Evolutionary conservation across 1,140 invertebrate species (phyloP), one percentile per base, ranked within the genome.

Genomic region (Orchestia grillus): DNA sequence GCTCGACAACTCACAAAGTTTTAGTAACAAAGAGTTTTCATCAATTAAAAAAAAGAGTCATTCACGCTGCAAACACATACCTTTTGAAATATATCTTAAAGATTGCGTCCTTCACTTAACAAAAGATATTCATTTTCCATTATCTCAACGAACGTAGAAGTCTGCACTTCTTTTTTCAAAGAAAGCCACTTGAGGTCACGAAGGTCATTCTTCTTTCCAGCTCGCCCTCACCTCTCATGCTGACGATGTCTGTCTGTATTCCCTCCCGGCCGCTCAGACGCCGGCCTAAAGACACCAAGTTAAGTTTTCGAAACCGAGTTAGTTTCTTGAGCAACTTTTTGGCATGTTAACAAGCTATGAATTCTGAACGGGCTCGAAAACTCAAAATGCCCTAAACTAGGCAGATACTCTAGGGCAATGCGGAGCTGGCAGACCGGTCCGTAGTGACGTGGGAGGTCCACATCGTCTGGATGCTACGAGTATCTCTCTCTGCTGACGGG

Each of bases 321-420:
- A 94, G 92, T 94, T 94, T 94, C 41, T n/a, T 47, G 8, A 28
- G 41, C 3, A 94, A 94, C 92, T 94, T 94, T 94, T 94, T 44
- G 44, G 92, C 92, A 94, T 94, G 92, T 94, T 94, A 94, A 94
- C 92, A 94, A 94, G 92, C 92, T 94, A 94, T 94, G 92, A 94
- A 94, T 94, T 94, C 92, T 94, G 92, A 94, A 44, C 44, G 43
- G 44, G 42, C 88, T 19, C 88, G 88, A 90, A 90, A 90, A 90
- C 88, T 90, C 42, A 44, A 90, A 90, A 42, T 77, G 62, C 41
- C 88, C 41, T 41, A 44, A 90, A 90, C 41, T 90, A 23, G 23
- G 36, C 88, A 19, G 88, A 90, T 90, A 42, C 88, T 90, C 43
- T 4, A 0, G 43, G 36, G 88, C 41, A 90, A 1, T 90, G 88